Percentiles rank a stretch among this genome's conserved stretches.
phyloP scores from a whole-genome alignment of 2,888 invertebrate genomes.

The Yponomeuta evonymella region DNA sequence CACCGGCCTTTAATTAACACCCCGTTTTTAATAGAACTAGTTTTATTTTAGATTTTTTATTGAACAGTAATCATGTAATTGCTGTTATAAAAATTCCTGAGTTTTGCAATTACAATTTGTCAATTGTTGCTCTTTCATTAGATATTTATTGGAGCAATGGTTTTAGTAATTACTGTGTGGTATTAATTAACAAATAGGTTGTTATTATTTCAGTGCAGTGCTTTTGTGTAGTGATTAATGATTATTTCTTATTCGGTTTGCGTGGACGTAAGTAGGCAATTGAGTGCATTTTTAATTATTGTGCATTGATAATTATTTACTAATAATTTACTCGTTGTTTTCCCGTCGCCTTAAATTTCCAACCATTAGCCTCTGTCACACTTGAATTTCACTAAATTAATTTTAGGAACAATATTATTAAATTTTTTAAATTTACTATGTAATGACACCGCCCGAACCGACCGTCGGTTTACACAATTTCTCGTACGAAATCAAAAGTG shows the following conservation, averaged over 20 bases:
- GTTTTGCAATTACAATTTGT: neutral
- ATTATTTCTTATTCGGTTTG: slow-evolving; percentile 38
- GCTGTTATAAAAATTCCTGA: neutral
- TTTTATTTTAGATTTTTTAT: neutral
- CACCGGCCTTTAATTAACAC: slow-evolving; percentile 57
- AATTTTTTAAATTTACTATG: neutral
- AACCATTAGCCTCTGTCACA: neutral
- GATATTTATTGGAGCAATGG: neutral
- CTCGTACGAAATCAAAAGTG: neutral
- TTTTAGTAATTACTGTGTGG: neutral
- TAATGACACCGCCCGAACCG: slow-evolving; percentile 5
- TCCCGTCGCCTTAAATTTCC: too few species aligned
- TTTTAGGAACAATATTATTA: neutral
- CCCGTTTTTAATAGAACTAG: slow-evolving; percentile 20
- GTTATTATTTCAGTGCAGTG: slow-evolving; percentile 12
- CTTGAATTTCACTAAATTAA: neutral
- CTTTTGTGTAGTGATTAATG: slow-evolving; percentile 12
- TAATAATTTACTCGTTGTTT: too few species aligned
- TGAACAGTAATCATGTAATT: neutral
- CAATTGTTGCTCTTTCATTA: neutral
- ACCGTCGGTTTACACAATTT: neutral
- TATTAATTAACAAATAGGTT: neutral
- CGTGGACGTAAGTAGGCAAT: slow-evolving; percentile 35
- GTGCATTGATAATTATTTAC: too few species aligned
- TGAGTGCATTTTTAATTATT: neutral